phyloP scores from a whole-genome alignment of 2,113 vertebrate genomes.

The Sphaerodactylus townsendi region DNA sequence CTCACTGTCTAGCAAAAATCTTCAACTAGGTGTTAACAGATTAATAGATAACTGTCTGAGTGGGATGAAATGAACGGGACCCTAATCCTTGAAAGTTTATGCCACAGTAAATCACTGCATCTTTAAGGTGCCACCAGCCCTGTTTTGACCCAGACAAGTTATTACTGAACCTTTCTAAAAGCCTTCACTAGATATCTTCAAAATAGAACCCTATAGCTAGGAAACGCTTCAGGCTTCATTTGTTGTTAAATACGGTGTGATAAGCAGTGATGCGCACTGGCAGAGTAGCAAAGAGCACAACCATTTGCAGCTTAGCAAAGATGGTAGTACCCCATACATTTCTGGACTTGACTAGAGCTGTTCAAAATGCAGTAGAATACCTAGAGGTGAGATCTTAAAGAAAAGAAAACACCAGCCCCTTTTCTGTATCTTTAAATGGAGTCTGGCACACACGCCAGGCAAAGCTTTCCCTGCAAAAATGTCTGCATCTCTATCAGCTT shows the following conservation, averaged over 20 bases:
- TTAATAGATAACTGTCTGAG: not conserved
- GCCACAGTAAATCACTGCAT: too few relatives aligned
- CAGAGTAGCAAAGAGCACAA: not conserved
- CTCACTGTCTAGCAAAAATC: not conserved
- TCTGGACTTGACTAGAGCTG: not conserved
- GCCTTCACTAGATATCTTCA: not conserved
- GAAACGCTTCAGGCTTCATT: not conserved
- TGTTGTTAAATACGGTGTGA: not conserved
- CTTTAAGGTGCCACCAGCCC: too few relatives aligned
- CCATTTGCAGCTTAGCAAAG: not conserved
- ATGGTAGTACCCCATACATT: not conserved
- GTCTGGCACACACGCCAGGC: not conserved
- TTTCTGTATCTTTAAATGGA: not conserved
- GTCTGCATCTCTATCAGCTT: not conserved
- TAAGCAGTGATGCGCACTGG: not conserved
- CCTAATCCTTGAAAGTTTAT: too few relatives aligned
- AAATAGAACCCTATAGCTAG: not conserved
- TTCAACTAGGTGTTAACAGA: conserved; percentile 2
- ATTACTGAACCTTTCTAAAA: not conserved
- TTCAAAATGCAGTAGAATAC: not conserved
- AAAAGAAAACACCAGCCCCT: too few relatives aligned
- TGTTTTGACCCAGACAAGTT: not conserved
- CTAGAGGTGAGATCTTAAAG: too few relatives aligned
- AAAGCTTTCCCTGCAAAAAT: not conserved
- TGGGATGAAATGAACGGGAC: too few relatives aligned